Evolutionary conservation across 1,140 invertebrate species (phyloP).

Genomic region (Sitodiplosis mosellana): DNA sequence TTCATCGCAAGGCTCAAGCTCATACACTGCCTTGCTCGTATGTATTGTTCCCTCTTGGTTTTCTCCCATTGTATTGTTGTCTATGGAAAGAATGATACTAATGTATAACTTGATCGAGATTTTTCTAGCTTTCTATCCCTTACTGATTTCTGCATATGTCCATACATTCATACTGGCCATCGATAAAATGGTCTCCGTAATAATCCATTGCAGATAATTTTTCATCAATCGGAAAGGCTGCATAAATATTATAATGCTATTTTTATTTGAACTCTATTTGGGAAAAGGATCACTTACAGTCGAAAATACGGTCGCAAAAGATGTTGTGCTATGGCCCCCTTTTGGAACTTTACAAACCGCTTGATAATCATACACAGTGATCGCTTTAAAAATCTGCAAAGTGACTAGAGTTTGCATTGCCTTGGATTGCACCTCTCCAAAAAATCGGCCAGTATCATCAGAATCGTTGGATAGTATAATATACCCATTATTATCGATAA

Average conservation of each 20-base stretch:
- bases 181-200: background rate
- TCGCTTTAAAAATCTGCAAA: constrained; percentile 50
- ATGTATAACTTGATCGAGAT: too few species aligned
- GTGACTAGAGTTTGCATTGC: constrained; percentile 61
- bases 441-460: constrained; percentile 59
- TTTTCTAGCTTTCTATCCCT: background rate
- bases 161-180: background rate
- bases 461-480: constrained; percentile 55
- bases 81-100: too few species aligned
- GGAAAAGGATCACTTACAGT: background rate
- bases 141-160: background rate
- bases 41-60: background rate
- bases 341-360: constrained; percentile 40
- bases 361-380: constrained; percentile 74
- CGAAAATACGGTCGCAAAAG: background rate
- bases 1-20: background rate
- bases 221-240: constrained; percentile 4
- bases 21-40: background rate
- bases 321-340: background rate
- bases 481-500: constrained; percentile 79
- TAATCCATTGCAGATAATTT: background rate
- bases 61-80: too few species aligned
- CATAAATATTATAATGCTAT: background rate
- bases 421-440: constrained; percentile 62
- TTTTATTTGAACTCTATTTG: background rate